Evolutionary conservation across 2,888 invertebrate genomes (phyloP), one percentile per base, ranked within the genome.

Genomic region (Rhingia rostrata): DNA sequence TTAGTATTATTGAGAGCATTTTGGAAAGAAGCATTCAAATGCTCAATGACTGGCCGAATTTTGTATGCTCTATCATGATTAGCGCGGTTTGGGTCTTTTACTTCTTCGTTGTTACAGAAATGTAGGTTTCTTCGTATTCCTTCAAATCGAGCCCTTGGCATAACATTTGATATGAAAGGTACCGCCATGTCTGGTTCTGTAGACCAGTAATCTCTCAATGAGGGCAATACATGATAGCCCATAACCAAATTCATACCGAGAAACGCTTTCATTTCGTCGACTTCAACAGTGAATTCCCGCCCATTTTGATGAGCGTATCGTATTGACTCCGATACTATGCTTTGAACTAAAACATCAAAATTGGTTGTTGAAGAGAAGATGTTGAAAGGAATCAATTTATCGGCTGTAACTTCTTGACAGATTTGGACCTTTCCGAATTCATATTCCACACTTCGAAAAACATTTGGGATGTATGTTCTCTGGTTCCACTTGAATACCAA

Each of bases 241-340:
- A 53, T 53, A 7, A 9, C 53, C 4, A 53, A 33, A 32, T 43
- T 60, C 43, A 60, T 43, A 9, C 60, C 43, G 43, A 60, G 60
- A 43, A 60, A 41, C n/a, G 61, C 45, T 61, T 35, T 47, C 47
- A 61, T 61, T 61, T 61, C 61, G 7, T 61, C 47, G 9, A 10
- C 35, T 33, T 47, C 41, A 9, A 30, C 30, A 32, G 60, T 45
- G 43, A 60, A 60, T 43, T 41, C 43, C 30, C 43, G 32, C 6
- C 30, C 60, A 43, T 43, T 60, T 60, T 60, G 60, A 58, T 58
- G 39, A 58, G 41, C 14, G 22, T 58, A 58, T 51, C 51, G 39
- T 39, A 45, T 12, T 45, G 45, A 58, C 30, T 53, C 32, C 33
- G 9, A 30, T 53, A 6, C 6, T 33, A 53, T 53, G 10, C 10